Conservation (phyloP, 2,888 invertebrate genomes). For the Scotopteryx bipunctaria region DNA sequence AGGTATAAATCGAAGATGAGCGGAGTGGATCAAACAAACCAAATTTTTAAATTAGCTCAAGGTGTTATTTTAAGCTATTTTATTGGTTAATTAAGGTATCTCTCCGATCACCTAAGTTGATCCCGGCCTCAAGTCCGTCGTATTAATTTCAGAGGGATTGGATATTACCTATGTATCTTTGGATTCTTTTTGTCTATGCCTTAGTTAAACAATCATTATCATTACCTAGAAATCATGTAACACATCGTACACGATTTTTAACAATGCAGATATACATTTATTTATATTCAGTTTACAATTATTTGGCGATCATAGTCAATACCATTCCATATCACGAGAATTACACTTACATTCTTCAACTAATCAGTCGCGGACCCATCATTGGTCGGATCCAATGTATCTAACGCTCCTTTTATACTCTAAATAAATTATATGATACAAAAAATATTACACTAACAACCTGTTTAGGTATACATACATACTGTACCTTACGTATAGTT, state of each 20-base stretch:
- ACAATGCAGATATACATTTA: constrained; percentile 64
- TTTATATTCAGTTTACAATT: constrained; percentile 65
- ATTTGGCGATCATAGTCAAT: constrained; percentile 81
- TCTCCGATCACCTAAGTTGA: constrained; percentile 5
- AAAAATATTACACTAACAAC: constrained; percentile 78
- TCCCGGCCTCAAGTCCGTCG: neutral
- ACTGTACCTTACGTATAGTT: constrained; percentile 66
- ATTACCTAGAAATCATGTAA: constrained; percentile 52
- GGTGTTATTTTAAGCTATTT: too few relatives aligned
- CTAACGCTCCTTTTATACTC: constrained; percentile 73
- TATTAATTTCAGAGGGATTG: constrained; percentile 48
- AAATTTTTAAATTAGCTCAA: too few relatives aligned
- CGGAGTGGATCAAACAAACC: neutral
- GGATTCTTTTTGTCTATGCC: constrained; percentile 50
- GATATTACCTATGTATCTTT: constrained; percentile 55
- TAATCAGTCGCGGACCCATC: constrained; percentile 80
- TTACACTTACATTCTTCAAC: constrained; percentile 79
- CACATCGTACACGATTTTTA: constrained; percentile 69
- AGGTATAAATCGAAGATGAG: constrained; percentile 6
- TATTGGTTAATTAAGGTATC: neutral
- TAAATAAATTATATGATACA: constrained; percentile 83
- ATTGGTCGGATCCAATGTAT: constrained; percentile 71
- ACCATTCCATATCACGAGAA: constrained; percentile 78
- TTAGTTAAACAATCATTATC: constrained; percentile 37
- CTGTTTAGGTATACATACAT: constrained; percentile 63